Evolutionary conservation across 2,113 vertebrate species (phyloP).

Genomic region (Geothlypis trichas): DNA sequence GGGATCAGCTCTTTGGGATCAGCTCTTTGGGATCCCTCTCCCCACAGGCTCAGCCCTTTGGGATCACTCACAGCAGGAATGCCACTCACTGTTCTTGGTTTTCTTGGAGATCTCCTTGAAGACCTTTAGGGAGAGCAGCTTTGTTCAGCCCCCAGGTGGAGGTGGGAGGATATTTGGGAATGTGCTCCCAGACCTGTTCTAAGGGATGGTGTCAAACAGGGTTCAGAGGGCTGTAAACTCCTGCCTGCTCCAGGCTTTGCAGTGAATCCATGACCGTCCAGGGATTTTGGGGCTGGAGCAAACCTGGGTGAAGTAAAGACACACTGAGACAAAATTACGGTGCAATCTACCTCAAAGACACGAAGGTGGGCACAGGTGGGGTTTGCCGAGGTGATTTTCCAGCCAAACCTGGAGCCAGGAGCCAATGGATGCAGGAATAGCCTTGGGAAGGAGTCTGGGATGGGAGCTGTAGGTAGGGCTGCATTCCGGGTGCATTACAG

Average conservation of each 20-base stretch:
- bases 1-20: neutral
- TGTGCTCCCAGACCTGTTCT: neutral
- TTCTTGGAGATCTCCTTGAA: neutral
- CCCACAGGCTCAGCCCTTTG: too few relatives aligned
- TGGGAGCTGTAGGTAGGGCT: neutral
- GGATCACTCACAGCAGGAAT: neutral
- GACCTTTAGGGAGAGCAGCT: neutral
- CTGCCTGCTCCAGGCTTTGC: neutral
- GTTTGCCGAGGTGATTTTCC: neutral
- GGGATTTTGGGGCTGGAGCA: neutral
- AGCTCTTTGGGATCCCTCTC: neutral
- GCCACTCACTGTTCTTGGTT: neutral
- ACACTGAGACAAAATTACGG: rapidly evolving
- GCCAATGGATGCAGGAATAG: neutral
- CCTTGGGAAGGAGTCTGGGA: neutral
- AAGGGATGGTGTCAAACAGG: neutral
- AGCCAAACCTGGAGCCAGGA: neutral
- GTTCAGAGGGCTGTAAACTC: neutral
- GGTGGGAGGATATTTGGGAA: neutral
- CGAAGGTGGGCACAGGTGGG: neutral
- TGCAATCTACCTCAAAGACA: rapidly evolving
- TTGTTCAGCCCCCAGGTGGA: neutral
- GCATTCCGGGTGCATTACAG: neutral
- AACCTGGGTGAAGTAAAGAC: neutral
- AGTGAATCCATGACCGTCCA: rapidly evolving